phyloP scores from a whole-genome alignment of 2,888 invertebrate genomes.

The Dicyrtomina minuta region DNA sequence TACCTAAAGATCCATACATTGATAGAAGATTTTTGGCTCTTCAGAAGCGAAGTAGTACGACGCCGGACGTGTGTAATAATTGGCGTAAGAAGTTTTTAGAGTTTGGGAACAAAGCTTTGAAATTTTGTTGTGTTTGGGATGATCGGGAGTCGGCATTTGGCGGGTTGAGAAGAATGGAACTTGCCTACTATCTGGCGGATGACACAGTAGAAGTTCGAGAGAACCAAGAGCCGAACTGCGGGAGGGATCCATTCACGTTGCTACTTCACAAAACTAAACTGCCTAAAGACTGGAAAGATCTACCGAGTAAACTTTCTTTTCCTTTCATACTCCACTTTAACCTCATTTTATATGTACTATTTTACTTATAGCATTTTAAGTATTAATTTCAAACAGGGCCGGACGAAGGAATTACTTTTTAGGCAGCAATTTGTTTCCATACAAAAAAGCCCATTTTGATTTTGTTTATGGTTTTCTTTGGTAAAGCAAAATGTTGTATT shows the following conservation, averaged over 20 bases:
- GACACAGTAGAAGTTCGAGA: constrained; percentile 78
- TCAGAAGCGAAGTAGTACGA: constrained; percentile 43
- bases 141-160: constrained; percentile 59
- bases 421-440: no score
- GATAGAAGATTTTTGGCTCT: constrained; percentile 53
- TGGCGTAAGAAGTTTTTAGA: constrained; percentile 41
- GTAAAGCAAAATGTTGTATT: no score
- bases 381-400: no score
- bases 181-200: constrained; percentile 78
- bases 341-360: no score
- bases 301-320: constrained; percentile 58
- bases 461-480: background rate
- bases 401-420: no score
- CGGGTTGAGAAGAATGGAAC: constrained; percentile 62
- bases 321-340: no score
- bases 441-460: no score
- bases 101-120: constrained; percentile 46
- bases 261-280: constrained; percentile 74
- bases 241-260: constrained; percentile 74
- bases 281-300: constrained; percentile 70
- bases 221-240: constrained; percentile 69
- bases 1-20: constrained; percentile 72
- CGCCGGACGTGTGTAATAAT: constrained; percentile 29
- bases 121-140: constrained; percentile 61
- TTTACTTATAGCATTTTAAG: no score